Evolutionary conservation across 2,797 vertebrate genomes (phyloP), one percentile per base, ranked within the genome.

Genomic region (Chaenodraco wilsoni): DNA sequence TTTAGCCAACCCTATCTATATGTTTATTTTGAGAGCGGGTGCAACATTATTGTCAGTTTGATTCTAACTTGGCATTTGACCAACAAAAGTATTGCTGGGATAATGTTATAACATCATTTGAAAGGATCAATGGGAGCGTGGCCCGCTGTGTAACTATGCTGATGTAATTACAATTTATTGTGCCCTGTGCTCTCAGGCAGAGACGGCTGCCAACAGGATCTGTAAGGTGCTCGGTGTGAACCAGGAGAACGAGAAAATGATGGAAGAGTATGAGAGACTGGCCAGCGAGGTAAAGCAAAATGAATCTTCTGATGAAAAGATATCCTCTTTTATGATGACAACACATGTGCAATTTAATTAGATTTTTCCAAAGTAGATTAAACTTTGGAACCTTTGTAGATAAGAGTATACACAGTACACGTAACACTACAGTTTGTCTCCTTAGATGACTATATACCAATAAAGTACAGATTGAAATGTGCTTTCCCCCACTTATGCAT

Each of bases 161-260:
- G 54, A 46, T 84, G 54, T 27, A 69, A 65, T 80, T 21, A 64
- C 7, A 52, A 74, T 63, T 17, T 73, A 61, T 4, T 4, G 3
- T 74, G 37, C 37, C 40, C 7, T 76, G 8, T 73, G 27, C 31
- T 77, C 41, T 66, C 77, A 99, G 98, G 98, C 98, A 33, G 98
- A 99, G 95, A 99, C 97, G 4, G 98, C 98, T 65, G 98, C 98
- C 86, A 99, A 99, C 92, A 95, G 98, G 86, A 99, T 99, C 94
- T 98, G 96, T 90, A 99, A 99, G 92, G 96, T 99, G 76, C 95
- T 99, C 60, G 98, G 96, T 78, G 98, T 99, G 82, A 99, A 99
- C 94, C 98, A 99, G 91, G 98, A 99, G 92, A 99, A 99, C 88
- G 98, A 99, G 91, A 98, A 97, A 87, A 89, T 99, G 94, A 99